phyloP scores from a whole-genome alignment of 1,140 invertebrate species.

The Spodoptera litura region DNA sequence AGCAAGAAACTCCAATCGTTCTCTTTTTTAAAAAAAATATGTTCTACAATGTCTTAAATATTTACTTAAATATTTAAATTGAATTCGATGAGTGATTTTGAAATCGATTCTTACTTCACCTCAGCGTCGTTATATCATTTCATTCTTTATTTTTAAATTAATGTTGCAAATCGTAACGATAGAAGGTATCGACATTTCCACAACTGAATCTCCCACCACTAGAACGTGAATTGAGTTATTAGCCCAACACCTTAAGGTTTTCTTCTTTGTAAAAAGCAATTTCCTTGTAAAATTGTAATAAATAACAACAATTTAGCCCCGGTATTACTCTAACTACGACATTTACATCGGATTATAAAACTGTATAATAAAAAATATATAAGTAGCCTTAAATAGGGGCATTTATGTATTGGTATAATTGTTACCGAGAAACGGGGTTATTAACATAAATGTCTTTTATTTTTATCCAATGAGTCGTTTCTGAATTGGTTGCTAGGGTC shows the following conservation, averaged over 20 bases:
- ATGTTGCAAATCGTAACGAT: slow-evolving; percentile 28
- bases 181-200: neutral
- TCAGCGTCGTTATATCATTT: too few relatives aligned
- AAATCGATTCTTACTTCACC: too few relatives aligned
- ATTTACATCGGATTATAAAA: slow-evolving; percentile 29
- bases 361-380: slow-evolving; percentile 15
- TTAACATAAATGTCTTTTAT: neutral
- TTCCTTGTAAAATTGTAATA: slow-evolving; percentile 57
- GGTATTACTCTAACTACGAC: slow-evolving; percentile 37
- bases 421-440: too few relatives aligned
- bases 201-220: slow-evolving; percentile 51
- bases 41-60: too few relatives aligned
- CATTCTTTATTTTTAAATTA: too few relatives aligned
- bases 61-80: too few relatives aligned
- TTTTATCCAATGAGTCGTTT: neutral
- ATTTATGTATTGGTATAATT: neutral
- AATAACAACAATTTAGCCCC: slow-evolving; percentile 44
- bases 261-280: slow-evolving; percentile 59
- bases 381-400: neutral
- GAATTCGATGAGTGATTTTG: too few relatives aligned
- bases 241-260: slow-evolving; percentile 60
- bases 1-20: too few relatives aligned
- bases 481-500: too few relatives aligned
- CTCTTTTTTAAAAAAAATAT: too few relatives aligned
- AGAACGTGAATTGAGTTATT: slow-evolving; percentile 64